A percentile compares a stretch with the other conserved stretches of the same genome.
Evolutionary conservation across 2,888 invertebrate species (phyloP).

Genomic region (Eutolmus rufibarbis): DNA sequence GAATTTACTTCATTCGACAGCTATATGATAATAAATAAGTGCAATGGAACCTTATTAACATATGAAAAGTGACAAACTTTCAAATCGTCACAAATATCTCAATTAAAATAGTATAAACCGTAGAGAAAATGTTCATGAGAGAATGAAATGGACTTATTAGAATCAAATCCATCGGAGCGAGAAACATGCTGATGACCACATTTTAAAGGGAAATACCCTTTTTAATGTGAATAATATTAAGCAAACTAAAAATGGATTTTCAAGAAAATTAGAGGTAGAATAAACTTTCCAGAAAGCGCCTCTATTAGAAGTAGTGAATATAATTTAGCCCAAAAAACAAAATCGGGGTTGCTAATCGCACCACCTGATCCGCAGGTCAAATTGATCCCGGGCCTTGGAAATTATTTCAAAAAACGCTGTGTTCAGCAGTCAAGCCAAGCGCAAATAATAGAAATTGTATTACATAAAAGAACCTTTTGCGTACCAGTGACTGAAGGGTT

Average conservation of each 20-base stretch:
- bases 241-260: not conserved
- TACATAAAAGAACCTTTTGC: constrained; percentile 19
- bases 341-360: not conserved
- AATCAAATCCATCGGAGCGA: not conserved
- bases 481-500: not conserved
- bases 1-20: not conserved
- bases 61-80: not conserved
- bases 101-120: not conserved
- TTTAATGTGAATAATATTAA: not conserved
- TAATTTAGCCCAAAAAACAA: not conserved
- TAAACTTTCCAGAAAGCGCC: not conserved
- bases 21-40: not conserved
- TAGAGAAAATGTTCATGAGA: not conserved
- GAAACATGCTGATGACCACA: not conserved
- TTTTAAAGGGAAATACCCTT: not conserved
- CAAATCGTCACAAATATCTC: not conserved
- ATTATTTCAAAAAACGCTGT: not conserved
- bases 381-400: not conserved
- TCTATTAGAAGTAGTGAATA: not conserved
- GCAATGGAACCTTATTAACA: not conserved
- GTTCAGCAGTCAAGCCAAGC: not conserved
- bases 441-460: not conserved
- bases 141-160: not conserved
- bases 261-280: not conserved
- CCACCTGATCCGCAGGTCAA: not conserved